These are phyloP conservation scores for Chymomyza fuscimana DNA, from an alignment of 2,888 invertebrate species.

Conservation along the genomic window DNA sequence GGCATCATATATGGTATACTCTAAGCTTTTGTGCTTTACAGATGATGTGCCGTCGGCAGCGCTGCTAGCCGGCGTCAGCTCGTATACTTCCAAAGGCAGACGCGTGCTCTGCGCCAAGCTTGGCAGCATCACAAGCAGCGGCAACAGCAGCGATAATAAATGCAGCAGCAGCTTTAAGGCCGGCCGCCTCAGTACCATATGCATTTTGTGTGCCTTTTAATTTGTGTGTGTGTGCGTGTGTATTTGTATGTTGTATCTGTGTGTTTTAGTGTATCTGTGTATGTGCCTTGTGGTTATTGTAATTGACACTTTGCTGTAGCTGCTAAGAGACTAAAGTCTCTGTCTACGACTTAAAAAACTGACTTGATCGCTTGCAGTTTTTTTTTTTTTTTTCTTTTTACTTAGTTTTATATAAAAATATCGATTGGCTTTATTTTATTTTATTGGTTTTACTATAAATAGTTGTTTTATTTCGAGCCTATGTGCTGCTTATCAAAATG, in stretches of 20 bases:
- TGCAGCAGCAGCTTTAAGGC: slow-evolving; percentile 35
- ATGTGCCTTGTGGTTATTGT: slow-evolving; percentile 55
- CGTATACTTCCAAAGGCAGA: slow-evolving; percentile 78
- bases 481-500: slow-evolving; percentile 3
- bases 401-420: background rate
- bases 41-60: slow-evolving; percentile 20
- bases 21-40: slow-evolving; percentile 64
- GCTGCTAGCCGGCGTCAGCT: slow-evolving; percentile 69
- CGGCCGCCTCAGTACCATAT: slow-evolving; percentile 36
- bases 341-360: slow-evolving; percentile 24
- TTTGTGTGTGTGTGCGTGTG: slow-evolving; percentile 20
- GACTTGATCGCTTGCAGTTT: slow-evolving; percentile 17
- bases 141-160: slow-evolving; percentile 22
- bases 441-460: slow-evolving; percentile 11
- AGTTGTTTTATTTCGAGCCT: slow-evolving; percentile 11
- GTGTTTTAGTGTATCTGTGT: slow-evolving; percentile 29
- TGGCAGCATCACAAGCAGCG: slow-evolving; percentile 37
- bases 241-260: slow-evolving; percentile 25
- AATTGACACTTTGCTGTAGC: slow-evolving; percentile 70
- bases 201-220: slow-evolving; percentile 13
- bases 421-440: slow-evolving; percentile 22
- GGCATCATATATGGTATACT: slow-evolving; percentile 70
- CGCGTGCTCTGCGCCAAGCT: slow-evolving; percentile 69
- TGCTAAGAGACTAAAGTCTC: slow-evolving; percentile 25
- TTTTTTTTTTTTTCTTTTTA: slow-evolving; percentile 19